Evolutionary conservation across 2,888 invertebrate species (phyloP), one percentile per base, ranked within the genome.

Genomic region (Drosophila algonquin): DNA sequence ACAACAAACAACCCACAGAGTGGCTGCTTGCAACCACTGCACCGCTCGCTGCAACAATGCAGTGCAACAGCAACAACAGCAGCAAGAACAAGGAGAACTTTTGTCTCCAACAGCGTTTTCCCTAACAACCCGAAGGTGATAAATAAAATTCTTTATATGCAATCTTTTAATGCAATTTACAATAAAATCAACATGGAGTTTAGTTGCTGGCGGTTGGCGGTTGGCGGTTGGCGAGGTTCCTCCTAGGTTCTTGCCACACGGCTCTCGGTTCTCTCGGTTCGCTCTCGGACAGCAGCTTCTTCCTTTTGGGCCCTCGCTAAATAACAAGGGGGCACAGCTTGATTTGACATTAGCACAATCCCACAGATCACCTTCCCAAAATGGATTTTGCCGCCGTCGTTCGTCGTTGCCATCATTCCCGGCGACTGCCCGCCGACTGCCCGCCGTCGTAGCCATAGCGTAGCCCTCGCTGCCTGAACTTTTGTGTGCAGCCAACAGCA

Each of bases 331-430:
- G 86, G 86, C 90, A 90, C 90, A 90, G 90, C 90, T 90, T 90
- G 90, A 90, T 90, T 90, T 90, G 90, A 90, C 90, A 90, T 90
- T 89, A 89, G 89, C 89, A 89, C 90, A 90, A 90, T 89, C 90
- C 90, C 90, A 89, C 89, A 87, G 81, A 81, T 87, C 84, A 86
- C 89, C 88, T 90, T 82, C 89, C 87, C 86, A 86, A 89, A 89
- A 90, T 89, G 89, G 89, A 81, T 87, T 85, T 85, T 75, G 80
- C 88, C 86, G 83, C 81, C 79, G 73, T 51, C 69, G 76, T 51
- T 68, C 56, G 70, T 57, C 27, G 58, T 57, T 61, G 47, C 71
- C 57, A 63, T 61, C 45, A 52, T 32, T 40, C 40, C 40, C 40
- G 40, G 56, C 61, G 7, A 52, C 53, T 48, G 48, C 60, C 30